Evolutionary conservation across 2,888 invertebrate species (phyloP), one percentile per base, ranked within the genome.

Genomic region (Strigamia crassipes): DNA sequence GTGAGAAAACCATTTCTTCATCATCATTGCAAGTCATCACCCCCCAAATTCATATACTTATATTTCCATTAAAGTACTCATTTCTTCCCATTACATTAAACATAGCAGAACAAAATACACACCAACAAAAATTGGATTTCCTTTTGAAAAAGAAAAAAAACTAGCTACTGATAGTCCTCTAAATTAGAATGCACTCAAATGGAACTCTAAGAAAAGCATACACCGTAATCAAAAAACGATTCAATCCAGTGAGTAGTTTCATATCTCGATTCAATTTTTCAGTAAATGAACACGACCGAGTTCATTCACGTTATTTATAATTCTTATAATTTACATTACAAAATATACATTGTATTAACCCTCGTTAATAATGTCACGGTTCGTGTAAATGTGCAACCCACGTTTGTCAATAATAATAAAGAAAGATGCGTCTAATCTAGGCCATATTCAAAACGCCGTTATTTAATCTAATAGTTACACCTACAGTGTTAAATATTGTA

Each of bases 61-160:
- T 51, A 23, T 73, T 23, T 15, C 27, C 27, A 13, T 73, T 31
- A 73, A 27, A 73, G 73, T 73, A 73, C 23, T 73, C 31, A 73
- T 73, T 73, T 73, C 31, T 31, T 73, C 73, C 23, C 73, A 73
- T 73, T 73, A 73, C 13, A 73, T 23, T 31, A 73, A 27, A 73
- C 12, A 73, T n/a, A 9, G 31, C 73, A 23, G 27, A 73, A 73
- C 73, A 31, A 27, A 73, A 31, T 73, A 31, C 31, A 73, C 5
- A 13, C 9, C 27, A 23, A 10, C 23, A 27, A 51, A 51, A 51
- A 51, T 51, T 13, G 51, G 51, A 31, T 73, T 56, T 56, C 56
- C 56, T 56, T 21, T 46, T 46, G 3, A 3, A 46, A 2, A 18
- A 51, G 1, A n/a, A 8, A 56, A n/a, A 56, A 56, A 56, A 56